A percentile compares a stretch with the other conserved stretches of the same genome.
Conservation (phyloP, 2,888 invertebrate genomes). For the Iphiclides podalirius region DNA sequence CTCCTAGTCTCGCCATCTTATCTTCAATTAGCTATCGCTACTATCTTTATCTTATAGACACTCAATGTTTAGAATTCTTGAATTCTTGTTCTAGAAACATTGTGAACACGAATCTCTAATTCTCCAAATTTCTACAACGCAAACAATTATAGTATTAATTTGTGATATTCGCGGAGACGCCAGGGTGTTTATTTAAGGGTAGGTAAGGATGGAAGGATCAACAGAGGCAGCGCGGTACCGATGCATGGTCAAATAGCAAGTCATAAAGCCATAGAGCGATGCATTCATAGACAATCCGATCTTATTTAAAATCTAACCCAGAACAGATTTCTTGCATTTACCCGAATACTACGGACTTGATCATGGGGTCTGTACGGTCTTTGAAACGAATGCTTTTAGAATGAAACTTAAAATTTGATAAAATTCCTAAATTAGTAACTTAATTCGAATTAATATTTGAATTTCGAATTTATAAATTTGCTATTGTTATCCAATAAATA, state of each 20-base stretch:
- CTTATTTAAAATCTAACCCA: constrained; percentile 11
- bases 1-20: neutral
- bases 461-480: no score
- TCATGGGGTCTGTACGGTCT: no score
- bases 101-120: neutral
- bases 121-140: constrained; percentile 15
- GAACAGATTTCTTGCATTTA: no score
- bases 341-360: no score
- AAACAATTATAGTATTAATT: constrained; percentile 37
- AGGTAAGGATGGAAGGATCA: constrained; percentile 47
- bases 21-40: neutral
- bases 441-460: no score
- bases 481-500: no score
- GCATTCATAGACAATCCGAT: constrained; percentile 35
- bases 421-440: no score
- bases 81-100: neutral
- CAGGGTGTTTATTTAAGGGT: constrained; percentile 60
- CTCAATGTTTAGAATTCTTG: neutral
- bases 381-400: no score
- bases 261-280: constrained; percentile 53
- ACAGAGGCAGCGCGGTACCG: constrained; percentile 43
- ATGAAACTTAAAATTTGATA: no score
- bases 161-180: constrained; percentile 54
- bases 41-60: neutral
- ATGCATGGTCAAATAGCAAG: constrained; percentile 66